These are phyloP conservation scores for Actinernus sp. DNA, from an alignment of 92 coral and sea anemone species.

Conservation along the genomic window DNA sequence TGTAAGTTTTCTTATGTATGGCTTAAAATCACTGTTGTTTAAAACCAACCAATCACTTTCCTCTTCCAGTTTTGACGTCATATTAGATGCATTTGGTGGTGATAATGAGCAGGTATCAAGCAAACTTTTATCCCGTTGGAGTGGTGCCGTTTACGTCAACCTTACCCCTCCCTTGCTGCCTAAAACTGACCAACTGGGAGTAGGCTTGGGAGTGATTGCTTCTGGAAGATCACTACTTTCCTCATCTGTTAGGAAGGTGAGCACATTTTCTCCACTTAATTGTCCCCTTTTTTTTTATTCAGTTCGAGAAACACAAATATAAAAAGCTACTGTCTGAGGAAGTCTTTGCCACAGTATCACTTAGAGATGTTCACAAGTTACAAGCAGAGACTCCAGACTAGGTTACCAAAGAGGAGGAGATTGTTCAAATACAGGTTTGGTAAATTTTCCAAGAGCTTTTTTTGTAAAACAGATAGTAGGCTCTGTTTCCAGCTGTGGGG, in stretches of 20 bases:
- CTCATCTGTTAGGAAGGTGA: constrained; percentile 63
- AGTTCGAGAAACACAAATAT: no score
- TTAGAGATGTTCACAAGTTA: no score
- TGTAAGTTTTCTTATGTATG: no score
- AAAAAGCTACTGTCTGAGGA: no score
- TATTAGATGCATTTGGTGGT: constrained; percentile 93
- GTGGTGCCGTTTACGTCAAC: constrained; percentile 65
- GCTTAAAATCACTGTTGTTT: no score
- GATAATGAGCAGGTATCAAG: constrained; percentile 41
- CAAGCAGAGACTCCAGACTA: no score
- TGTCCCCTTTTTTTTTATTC: not conserved
- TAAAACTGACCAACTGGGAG: constrained; percentile 74
- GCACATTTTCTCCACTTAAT: not conserved
- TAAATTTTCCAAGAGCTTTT: no score
- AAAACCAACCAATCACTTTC: not conserved
- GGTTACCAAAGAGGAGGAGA: no score
- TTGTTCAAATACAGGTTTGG: no score
- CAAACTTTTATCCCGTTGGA: constrained; percentile 41
- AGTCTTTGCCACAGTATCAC: no score
- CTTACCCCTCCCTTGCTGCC: constrained; percentile 83
- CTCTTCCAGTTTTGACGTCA: constrained; percentile 75
- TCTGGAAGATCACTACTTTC: constrained; percentile 68
- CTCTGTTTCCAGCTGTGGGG: no score
- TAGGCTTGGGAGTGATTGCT: constrained; percentile 65
- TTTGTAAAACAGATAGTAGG: no score